Evolutionary conservation across 1,140 invertebrate species (phyloP), one percentile per base, ranked within the genome.

Genomic region (Tachypleus tridentatus): DNA sequence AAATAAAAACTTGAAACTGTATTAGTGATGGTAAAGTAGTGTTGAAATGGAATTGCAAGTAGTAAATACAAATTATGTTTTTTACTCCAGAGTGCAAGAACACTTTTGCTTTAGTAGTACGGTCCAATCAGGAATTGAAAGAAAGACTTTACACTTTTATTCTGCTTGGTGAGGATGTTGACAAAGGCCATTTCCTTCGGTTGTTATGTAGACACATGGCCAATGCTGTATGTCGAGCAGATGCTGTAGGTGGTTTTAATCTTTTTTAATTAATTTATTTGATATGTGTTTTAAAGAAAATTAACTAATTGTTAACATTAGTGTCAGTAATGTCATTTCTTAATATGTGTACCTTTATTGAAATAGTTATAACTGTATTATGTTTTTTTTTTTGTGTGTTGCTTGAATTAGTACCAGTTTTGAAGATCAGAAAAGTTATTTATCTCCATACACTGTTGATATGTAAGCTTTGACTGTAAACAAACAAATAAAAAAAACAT

Each of bases 141-240:
- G 92, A 96, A 74, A 87, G 88, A 72, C 77, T 93, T 51, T 92
- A 87, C 78, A 88, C 88, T 8, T 96, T 96, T 76, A 86, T 86
- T 69, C 85, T 93, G 71, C 83, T 82, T 5, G 86, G 89, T 70
- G 89, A 90, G 64, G 83, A 87, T 60, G 82, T 85, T 52, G 85
- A 89, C 74, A 96, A 95, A 77, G 78, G 81, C 29, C 81, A 83
- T 69, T 91, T 93, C 76, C 81, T 95, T 62, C 84, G 85, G 68
- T 85, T 83, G 60, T 79, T 97, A 51, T 93, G 89, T 74, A 83
- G 89, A 72, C 87, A 91, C 76, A 89, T 94, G 48, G 78, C 78
- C 48, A 78, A 78, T 65, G 75, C 73, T 62, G 69, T 75, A n/a
- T 81, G 79, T 69, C 69, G 78, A 58, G 74, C 79, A 61, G 80